A percentile compares a stretch with the other conserved stretches of the same genome.
Evolutionary conservation across 2,113 vertebrate species (phyloP).

Genomic region (Benitochromis conjunctus): DNA sequence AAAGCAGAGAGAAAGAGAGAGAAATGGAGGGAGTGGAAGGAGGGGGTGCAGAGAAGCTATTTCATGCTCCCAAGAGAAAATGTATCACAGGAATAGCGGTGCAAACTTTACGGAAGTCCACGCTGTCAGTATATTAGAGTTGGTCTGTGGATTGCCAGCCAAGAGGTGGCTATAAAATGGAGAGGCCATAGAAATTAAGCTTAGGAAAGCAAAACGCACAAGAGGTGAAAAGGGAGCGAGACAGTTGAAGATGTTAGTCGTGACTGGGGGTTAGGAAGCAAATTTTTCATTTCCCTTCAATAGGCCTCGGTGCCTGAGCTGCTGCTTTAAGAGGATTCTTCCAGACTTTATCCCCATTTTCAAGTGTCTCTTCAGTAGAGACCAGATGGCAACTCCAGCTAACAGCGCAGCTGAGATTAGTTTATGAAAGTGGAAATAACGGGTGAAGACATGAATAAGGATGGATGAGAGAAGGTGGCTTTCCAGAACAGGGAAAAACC

Average conservation of each 20-base stretch:
- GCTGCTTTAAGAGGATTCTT: slow-evolving; percentile 37
- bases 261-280: not conserved
- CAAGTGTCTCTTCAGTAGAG: slow-evolving; percentile 34
- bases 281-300: slow-evolving; percentile 32
- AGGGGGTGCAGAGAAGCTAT: slow-evolving; percentile 47
- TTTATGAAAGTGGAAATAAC: not conserved
- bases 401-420: slow-evolving; percentile 41
- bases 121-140: slow-evolving; percentile 8
- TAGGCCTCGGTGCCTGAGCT: not conserved
- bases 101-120: slow-evolving; percentile 26
- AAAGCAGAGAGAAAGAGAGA: slow-evolving; percentile 26
- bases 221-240: not conserved
- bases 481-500: not conserved
- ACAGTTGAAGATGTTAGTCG: not conserved
- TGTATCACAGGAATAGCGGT: slow-evolving; percentile 40
- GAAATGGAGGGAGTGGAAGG: not conserved
- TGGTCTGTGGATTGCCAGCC: not conserved
- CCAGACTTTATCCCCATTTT: slow-evolving; percentile 18
- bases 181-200: slow-evolving; percentile 25
- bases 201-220: slow-evolving; percentile 17
- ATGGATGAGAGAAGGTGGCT: slow-evolving; percentile 3
- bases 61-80: slow-evolving; percentile 62
- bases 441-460: not conserved
- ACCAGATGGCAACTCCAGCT: slow-evolving; percentile 29
- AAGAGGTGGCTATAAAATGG: not conserved